Percentiles rank a stretch among this genome's conserved stretches.
phyloP scores from a whole-genome alignment of 2,113 vertebrate genomes.

The Aramus guarauna region DNA sequence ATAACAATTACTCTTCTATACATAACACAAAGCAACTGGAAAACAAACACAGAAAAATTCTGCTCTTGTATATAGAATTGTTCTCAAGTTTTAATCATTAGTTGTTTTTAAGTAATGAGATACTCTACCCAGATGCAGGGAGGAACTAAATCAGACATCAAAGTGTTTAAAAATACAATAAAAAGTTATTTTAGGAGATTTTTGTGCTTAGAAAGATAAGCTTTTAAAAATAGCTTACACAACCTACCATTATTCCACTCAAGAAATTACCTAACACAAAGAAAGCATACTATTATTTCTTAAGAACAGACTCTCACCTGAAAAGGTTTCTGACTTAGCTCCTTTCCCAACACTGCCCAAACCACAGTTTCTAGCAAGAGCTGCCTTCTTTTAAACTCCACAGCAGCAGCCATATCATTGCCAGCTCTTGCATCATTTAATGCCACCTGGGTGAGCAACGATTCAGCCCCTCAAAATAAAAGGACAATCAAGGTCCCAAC shows the following conservation, averaged over 20 bases:
- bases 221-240: neutral
- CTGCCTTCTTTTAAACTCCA: neutral
- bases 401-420: neutral
- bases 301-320: neutral
- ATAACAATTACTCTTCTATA: neutral
- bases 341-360: neutral
- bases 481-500: neutral
- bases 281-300: neutral
- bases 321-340: rapidly evolving
- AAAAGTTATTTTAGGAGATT: neutral
- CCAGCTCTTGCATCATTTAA: neutral
- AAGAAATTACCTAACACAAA: neutral
- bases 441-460: neutral
- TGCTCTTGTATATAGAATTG: neutral
- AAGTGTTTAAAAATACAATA: neutral
- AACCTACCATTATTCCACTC: neutral
- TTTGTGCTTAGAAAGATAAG: neutral
- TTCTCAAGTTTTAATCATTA: neutral
- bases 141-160: neutral
- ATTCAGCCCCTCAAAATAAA: neutral
- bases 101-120: neutral
- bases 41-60: neutral
- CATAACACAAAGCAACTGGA: neutral
- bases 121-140: neutral
- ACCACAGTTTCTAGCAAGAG: neutral